phyloP scores from a whole-genome alignment of 2,113 vertebrate species.

The Grantiella picta region DNA sequence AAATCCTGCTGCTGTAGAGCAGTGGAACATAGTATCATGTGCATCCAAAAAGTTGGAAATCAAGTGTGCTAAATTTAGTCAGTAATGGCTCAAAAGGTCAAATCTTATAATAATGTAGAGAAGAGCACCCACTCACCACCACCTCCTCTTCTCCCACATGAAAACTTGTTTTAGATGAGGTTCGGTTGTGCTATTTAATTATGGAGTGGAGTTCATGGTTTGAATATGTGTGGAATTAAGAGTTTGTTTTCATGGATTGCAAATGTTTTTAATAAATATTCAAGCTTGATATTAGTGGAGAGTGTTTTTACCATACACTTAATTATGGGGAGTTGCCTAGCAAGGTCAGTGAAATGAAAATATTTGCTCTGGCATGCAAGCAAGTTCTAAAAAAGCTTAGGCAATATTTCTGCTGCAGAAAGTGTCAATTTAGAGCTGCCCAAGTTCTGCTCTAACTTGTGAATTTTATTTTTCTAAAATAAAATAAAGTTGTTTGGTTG shows the following conservation, averaged over 20 bases:
- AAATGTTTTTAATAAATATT: conserved; percentile 47
- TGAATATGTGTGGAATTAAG: neutral
- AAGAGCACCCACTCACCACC: neutral
- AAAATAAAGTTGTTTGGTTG: neutral
- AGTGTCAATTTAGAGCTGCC: neutral
- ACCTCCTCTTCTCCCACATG: neutral
- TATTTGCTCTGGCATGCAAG: conserved; percentile 44
- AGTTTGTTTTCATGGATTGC: neutral
- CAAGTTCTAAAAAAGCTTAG: conserved; percentile 17
- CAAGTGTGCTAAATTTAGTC: neutral
- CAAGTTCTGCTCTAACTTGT: neutral
- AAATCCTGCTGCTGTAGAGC: neutral
- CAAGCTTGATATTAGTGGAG: neutral
- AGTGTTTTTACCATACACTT: neutral
- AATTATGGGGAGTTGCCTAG: neutral
- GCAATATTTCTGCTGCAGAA: conserved; percentile 16
- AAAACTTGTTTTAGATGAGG: neutral
- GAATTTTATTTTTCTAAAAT: neutral
- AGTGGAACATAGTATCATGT: neutral
- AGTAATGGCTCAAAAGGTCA: neutral
- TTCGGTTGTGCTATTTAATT: neutral
- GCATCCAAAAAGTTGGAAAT: neutral
- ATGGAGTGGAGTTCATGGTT: neutral
- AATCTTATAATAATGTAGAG: neutral
- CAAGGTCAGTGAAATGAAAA: conserved; percentile 51